Percentiles rank a stretch among this genome's conserved stretches.
Conservation (phyloP, 1,140 invertebrate species). For the Brachionus asplanchnoidis region DNA sequence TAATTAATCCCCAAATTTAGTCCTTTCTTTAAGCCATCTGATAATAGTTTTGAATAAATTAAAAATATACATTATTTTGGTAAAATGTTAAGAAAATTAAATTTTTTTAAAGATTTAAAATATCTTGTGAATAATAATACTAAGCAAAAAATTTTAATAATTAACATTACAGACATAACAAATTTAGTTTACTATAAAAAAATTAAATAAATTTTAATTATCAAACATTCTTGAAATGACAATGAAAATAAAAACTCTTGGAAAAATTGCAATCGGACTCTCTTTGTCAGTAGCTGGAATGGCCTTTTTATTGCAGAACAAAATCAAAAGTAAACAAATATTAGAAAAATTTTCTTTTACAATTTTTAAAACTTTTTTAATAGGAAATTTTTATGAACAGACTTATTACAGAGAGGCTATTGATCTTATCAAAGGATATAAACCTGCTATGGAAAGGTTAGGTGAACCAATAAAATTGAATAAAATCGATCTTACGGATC, state of each 20-base stretch:
- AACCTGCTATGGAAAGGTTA: slow-evolving; percentile 14
- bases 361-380: too few relatives aligned
- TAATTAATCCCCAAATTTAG: too few relatives aligned
- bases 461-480: not conserved
- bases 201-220: too few relatives aligned
- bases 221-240: not conserved
- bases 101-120: too few relatives aligned
- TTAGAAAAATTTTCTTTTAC: not conserved
- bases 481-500: not conserved
- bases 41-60: too few relatives aligned
- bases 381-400: not conserved
- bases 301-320: not conserved
- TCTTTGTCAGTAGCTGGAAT: not conserved
- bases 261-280: not conserved
- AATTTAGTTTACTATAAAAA: too few relatives aligned
- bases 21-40: too few relatives aligned
- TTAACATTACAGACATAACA: too few relatives aligned
- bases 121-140: too few relatives aligned
- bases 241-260: slow-evolving; percentile 15
- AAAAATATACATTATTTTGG: too few relatives aligned
- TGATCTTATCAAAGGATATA: slow-evolving; percentile 1
- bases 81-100: too few relatives aligned
- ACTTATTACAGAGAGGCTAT: not conserved
- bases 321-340: not conserved
- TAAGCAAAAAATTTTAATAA: too few relatives aligned